A percentile compares a stretch with the other conserved stretches of the same genome.
phyloP scores from a whole-genome alignment of 2,888 invertebrate species.

The Idaea dimidiata region DNA sequence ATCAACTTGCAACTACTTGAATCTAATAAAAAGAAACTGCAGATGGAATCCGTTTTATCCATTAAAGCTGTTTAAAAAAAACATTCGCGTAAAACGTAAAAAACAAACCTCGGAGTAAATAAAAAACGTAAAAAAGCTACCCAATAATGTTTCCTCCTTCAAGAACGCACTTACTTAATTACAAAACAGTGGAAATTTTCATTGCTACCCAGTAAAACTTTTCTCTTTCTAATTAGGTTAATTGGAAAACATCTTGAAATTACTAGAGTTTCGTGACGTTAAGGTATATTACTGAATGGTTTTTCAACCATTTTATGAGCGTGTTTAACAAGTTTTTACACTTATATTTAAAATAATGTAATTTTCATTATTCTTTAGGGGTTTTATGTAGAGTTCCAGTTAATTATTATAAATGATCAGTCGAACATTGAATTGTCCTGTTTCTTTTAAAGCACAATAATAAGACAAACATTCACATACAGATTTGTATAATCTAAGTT shows the following conservation, averaged over 20 bases:
- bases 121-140: not conserved
- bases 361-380: not conserved
- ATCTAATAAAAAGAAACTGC: not conserved
- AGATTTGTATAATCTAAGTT: too few species aligned
- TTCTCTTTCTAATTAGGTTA: constrained; percentile 29
- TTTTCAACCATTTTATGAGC: not conserved
- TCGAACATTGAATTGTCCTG: too few species aligned
- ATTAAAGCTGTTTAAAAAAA: not conserved
- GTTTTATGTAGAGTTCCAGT: not conserved
- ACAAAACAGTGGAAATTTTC: constrained; percentile 29
- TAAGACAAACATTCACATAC: too few species aligned
- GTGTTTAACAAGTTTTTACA: not conserved
- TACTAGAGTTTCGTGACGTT: constrained; percentile 29
- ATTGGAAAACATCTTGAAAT: constrained; percentile 34
- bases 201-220: constrained; percentile 25
- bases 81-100: not conserved
- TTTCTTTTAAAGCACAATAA: too few species aligned
- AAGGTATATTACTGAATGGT: constrained; percentile 18
- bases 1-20: not conserved
- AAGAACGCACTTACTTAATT: constrained; percentile 26
- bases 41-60: not conserved
- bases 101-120: not conserved
- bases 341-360: not conserved
- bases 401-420: not conserved
- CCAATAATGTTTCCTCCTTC: constrained; percentile 15